Evolutionary conservation across 1,140 invertebrate genomes (phyloP), one percentile per base, ranked within the genome.

Genomic region (Linepithema humile): DNA sequence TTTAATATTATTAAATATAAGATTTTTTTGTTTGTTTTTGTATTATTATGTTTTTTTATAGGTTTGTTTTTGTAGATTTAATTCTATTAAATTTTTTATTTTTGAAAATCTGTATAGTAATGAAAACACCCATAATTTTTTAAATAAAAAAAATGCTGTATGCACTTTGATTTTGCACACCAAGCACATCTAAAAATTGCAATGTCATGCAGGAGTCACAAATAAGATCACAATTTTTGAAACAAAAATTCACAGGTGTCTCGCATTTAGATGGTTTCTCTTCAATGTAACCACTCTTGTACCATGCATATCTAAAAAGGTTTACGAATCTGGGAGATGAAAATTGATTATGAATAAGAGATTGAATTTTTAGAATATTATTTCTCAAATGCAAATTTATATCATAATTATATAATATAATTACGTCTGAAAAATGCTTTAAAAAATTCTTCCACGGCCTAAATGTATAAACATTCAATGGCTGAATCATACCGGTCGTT

Each of bases 281-380:
- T 38, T 40, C 23, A 53, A 53, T 65, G 3, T 84, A 67, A 12
- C n/a, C 57, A 65, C 38, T 85, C 35, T 85, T 72, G 23, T 48
- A 80, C 23, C 57, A 78, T 17, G 65, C 67, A 55, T 80, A 72
- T 43, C 9, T 59, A 55, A 85, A 85, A n/a, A 85, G 17, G 0
- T 84, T 40, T 26, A 32, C 43, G 23, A 50, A 77, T 15, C 50
- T 74, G 2, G 73, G 73, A 12, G 59, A 83, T 60, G 29, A 86
- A 50, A 86, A 77, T 20, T 86, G 50, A 64, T 86, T 86, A 35
- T 78, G 59, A 32, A 67, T 74, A n/a, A 85, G 59, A 50, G 80
- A 86, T 57, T 83, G 74, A 17, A 83, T 23, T 62, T 86, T 83
- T 17, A 65, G n/a, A 70, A 84, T 72, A 84, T 70, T 70, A 75